Evolutionary conservation across 2,797 vertebrate genomes (phyloP), one percentile per base, ranked within the genome.

Genomic region (Cyclura pinguis): DNA sequence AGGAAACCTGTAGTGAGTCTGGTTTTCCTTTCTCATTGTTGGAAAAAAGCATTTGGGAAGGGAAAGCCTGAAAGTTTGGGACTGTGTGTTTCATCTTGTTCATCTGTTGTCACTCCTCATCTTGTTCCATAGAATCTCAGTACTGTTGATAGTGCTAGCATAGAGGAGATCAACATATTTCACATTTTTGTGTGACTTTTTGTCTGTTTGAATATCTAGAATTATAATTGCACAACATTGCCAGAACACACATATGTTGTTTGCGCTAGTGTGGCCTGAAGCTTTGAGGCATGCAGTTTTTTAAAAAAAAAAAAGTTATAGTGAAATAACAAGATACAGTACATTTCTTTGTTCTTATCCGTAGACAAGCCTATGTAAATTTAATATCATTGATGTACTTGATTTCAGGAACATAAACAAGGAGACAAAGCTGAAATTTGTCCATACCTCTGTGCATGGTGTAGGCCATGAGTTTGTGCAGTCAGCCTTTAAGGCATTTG

Each of bases 401-500:
- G 74, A 88, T 96, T 95, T 92, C 92, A 99, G 99, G 96, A 97
- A 97, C 52, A 96, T 98, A 95, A 99, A 99, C 97, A 98, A 97
- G 95, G 96, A 95, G 77, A 98, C 98, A 62, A 95, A 97, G 92
- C 95, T 99, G 95, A 99, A 98, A 96, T 98, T 99, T n/a, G 98
- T 99, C 87, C 99, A 99, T 92, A 99, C 99, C 0, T 99, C 99
- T 29, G 98, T 99, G 94, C 99, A 99, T 0, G 99, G 99, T 0
- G 99, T 99, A 52, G 99, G 98, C 38, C 99, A 99, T 76, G 29
- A 96, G 13, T 99, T 99, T 87, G 98, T 99, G 91, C 99, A 99
- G 93, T 95, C 98, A 1, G 99, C 99, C 1, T 99, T 99, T 95
- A 96, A 97, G 93, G 98, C 98, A 1, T 99, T 99, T 92, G 98